Evolutionary conservation across 2,888 invertebrate genomes (phyloP).

Genomic region (Rutpela maculata): DNA sequence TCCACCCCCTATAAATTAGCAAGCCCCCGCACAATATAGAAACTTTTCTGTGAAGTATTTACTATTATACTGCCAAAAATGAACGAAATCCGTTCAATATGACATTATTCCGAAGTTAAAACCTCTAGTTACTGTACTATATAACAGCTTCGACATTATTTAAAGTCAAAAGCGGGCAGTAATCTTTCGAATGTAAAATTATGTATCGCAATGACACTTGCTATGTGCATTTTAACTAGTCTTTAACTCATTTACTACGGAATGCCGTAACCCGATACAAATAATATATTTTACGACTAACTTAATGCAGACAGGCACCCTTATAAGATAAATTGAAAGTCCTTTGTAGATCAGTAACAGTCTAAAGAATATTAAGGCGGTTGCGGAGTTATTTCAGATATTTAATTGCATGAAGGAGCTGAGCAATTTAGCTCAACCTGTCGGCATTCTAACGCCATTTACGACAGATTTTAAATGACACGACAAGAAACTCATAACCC

Average conservation of each 20-base stretch:
- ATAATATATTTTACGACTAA: conserved; percentile 16
- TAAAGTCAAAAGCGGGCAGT: too few species aligned
- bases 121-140: too few species aligned
- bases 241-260: conserved; percentile 4
- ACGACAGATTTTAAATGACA: conserved; percentile 49
- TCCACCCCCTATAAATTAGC: too few species aligned
- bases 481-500: conserved; percentile 49
- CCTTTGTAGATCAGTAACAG: conserved; percentile 33
- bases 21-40: too few species aligned
- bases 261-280: conserved; percentile 14
- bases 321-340: conserved; percentile 31
- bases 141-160: too few species aligned
- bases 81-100: too few species aligned
- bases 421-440: conserved; percentile 51
- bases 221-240: neutral
- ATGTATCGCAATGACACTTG: conserved; percentile 10
- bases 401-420: conserved; percentile 51
- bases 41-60: too few species aligned
- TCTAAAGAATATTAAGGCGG: conserved; percentile 30
- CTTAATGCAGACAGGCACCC: conserved; percentile 21
- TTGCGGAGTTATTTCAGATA: conserved; percentile 38
- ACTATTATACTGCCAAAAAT: too few species aligned
- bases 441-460: conserved; percentile 54
- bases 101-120: too few species aligned
- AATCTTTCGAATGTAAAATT: too few species aligned